These are phyloP conservation scores for Saguinus imperator DNA, from an alignment of 2,113 vertebrate species.

Conservation along the genomic window DNA sequence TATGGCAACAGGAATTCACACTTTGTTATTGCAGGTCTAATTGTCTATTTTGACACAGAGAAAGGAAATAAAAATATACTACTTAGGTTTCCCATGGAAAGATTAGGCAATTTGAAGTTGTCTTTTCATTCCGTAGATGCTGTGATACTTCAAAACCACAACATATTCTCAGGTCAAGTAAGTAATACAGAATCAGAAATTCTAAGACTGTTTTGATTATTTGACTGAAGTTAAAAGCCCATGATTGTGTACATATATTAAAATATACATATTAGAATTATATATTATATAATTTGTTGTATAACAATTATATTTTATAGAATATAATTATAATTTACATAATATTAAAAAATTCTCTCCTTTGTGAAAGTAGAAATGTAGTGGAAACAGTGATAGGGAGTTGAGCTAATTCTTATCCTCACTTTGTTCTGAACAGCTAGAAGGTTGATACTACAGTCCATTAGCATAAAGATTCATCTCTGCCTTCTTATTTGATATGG, in stretches of 20 bases:
- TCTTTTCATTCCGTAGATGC: not conserved
- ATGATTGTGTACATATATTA: not conserved
- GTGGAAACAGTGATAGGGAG: not conserved
- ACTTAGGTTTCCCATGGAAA: not conserved
- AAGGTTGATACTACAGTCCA: not conserved
- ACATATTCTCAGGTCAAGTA: not conserved
- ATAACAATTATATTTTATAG: not conserved
- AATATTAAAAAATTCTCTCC: not conserved
- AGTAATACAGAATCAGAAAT: slow-evolving; percentile 1
- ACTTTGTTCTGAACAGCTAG: not conserved
- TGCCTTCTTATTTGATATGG: not conserved
- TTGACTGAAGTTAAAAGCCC: not conserved
- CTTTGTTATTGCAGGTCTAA: not conserved
- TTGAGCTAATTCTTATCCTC: not conserved
- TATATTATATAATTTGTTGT: not conserved
- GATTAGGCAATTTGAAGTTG: not conserved
- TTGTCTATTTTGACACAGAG: slow-evolving; percentile 41
- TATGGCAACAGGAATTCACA: not conserved
- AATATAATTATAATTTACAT: not conserved
- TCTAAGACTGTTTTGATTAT: slow-evolving; percentile 27
- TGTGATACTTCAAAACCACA: not conserved
- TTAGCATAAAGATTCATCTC: not conserved
- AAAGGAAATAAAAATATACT: slow-evolving; percentile 27
- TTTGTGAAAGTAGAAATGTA: not conserved
- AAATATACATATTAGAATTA: not conserved